Evolutionary conservation across 2,113 vertebrate genomes (phyloP).

Genomic region (Ancistrus triradiatus): DNA sequence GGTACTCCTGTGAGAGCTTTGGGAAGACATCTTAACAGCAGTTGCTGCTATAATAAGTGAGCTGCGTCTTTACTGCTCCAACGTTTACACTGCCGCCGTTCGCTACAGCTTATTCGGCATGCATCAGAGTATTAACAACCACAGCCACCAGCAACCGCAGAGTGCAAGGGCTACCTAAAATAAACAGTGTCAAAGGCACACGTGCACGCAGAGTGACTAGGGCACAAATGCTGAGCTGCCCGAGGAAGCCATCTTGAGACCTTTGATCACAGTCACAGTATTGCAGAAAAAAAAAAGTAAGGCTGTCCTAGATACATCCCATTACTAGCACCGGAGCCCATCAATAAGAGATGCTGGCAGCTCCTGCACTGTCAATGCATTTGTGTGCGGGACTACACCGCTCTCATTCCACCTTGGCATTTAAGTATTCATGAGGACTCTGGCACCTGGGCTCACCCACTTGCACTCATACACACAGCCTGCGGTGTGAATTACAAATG

Average conservation of each 20-base stretch:
- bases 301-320: conserved; percentile 67
- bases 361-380: conserved; percentile 43
- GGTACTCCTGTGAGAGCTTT: conserved; percentile 9
- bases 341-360: conserved; percentile 68
- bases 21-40: conserved; percentile 3
- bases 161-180: background rate
- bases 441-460: conserved; percentile 7
- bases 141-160: background rate
- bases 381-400: background rate
- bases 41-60: background rate
- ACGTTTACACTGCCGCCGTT: background rate
- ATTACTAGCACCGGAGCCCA: conserved; percentile 64
- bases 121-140: background rate
- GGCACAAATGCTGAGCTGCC: conserved; percentile 24
- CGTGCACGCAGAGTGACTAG: background rate
- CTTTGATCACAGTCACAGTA: conserved; percentile 39
- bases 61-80: background rate
- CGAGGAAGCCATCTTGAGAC: conserved; percentile 28
- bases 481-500: conserved; percentile 30
- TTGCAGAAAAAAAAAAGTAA: conserved; percentile 19
- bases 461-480: background rate
- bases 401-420: conserved; percentile 34
- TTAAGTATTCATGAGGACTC: conserved; percentile 43
- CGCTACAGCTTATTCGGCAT: background rate
- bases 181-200: conserved; percentile 14